A percentile compares a stretch with the other conserved stretches of the same genome.
Evolutionary conservation across 2,113 vertebrate genomes (phyloP).

Genomic region (Protobothrops mucrosquamatus): DNA sequence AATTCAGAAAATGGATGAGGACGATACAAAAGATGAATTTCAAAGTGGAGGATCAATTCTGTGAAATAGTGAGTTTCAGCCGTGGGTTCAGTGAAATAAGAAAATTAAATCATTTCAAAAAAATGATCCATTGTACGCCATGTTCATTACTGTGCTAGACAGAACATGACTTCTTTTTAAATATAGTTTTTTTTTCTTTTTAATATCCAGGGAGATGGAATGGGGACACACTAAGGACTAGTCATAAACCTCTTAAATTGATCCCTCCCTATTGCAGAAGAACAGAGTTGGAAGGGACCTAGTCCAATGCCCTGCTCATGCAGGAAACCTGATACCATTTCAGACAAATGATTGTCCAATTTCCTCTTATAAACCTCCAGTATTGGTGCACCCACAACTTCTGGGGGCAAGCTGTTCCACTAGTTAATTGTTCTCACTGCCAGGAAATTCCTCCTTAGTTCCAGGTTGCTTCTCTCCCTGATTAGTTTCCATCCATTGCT

Average conservation of each 20-base stretch:
- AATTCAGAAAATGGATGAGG: slow-evolving; percentile 34
- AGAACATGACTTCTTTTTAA: not conserved
- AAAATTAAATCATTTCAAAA: slow-evolving; percentile 28
- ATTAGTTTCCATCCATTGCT: no score
- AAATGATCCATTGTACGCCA: slow-evolving; percentile 32
- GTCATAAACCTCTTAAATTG: not conserved
- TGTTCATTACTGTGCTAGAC: not conserved
- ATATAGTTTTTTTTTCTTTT: not conserved
- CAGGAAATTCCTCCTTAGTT: no score
- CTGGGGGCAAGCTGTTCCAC: no score
- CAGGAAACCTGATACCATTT: no score
- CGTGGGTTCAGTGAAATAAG: slow-evolving; percentile 41
- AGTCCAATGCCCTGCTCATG: no score
- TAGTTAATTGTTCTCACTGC: no score
- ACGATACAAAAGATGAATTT: not conserved
- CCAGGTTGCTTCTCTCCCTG: no score
- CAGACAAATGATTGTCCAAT: no score
- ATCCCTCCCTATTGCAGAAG: not conserved
- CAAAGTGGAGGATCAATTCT: slow-evolving; percentile 38
- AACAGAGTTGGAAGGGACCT: not conserved
- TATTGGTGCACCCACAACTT: no score
- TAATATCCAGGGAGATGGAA: not conserved
- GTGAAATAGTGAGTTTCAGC: slow-evolving; percentile 47
- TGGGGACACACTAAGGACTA: not conserved
- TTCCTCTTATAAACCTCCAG: no score